These are phyloP conservation scores for Falco punctatus DNA, from an alignment of 2,113 vertebrate species.

Conservation along the genomic window DNA sequence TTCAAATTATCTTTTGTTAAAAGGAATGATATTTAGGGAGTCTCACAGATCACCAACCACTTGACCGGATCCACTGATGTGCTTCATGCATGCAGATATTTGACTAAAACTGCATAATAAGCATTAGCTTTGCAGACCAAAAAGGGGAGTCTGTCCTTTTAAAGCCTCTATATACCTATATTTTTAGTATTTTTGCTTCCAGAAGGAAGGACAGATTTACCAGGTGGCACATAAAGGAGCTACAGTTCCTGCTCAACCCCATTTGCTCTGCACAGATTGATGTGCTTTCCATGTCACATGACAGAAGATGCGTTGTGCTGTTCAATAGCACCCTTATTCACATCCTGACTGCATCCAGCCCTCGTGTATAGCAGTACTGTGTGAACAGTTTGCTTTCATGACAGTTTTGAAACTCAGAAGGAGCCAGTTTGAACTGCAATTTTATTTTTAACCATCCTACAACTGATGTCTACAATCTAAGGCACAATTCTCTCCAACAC, in stretches of 20 bases:
- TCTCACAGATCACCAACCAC: neutral
- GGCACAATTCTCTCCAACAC: neutral
- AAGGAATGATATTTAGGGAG: neutral
- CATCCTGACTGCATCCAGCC: conserved; percentile 5
- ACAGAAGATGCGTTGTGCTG: neutral
- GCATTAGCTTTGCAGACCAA: neutral
- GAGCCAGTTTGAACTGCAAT: neutral
- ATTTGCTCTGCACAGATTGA: conserved; percentile 3
- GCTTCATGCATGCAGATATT: neutral
- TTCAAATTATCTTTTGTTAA: too few species aligned
- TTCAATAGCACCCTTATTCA: conserved; percentile 39
- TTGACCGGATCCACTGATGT: neutral
- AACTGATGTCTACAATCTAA: neutral
- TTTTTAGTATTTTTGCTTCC: neutral
- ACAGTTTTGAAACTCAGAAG: conserved; percentile 37
- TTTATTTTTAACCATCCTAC: conserved; percentile 22
- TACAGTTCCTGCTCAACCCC: neutral
- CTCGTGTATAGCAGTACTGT: conserved; percentile 2
- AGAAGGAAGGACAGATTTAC: neutral
- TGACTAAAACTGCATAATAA: neutral
- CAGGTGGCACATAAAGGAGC: neutral
- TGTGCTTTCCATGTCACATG: neutral
- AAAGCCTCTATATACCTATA: neutral
- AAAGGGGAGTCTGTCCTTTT: neutral
- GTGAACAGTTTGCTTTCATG: conserved; percentile 46